Evolutionary conservation across 2,888 invertebrate species (phyloP), one percentile per base, ranked within the genome.

Genomic region (Drosophila stalkeri): DNA sequence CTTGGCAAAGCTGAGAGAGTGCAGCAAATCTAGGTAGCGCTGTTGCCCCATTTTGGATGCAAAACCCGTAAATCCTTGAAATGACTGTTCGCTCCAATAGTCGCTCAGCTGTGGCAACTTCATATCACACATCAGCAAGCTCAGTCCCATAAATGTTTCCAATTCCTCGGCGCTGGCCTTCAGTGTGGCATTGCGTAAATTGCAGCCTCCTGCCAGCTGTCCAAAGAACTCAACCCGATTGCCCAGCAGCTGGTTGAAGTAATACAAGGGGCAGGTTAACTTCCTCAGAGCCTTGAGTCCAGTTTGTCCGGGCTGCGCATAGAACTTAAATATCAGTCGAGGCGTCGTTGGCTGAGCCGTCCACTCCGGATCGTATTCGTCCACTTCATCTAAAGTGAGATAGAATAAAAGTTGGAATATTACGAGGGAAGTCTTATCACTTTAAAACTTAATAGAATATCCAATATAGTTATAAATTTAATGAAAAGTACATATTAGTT

Each of bases 321-420:
- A 52, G 35, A 86, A 89, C 47, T 75, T 71, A 5, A 87, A 89
- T n/a, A 87, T 66, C 14, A 78, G 57, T 3, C 89, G 68, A 1
- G 80, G 73, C 9, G 61, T 63, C 2, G 60, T 63, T 33, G 72
- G 76, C 12, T 75, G 68, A 14, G 66, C 59, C 3, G 70, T 80
- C 90, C 90, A 90, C 5, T 77, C 74, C 9, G 89, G 89, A 57
- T 87, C 90, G 55, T 79, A 90, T 23, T 70, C 65, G 60, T 90
- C 89, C 12, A 43, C 33, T 18, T 81, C 80, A 44, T 81, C 89
- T 75, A 44, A 33, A 47, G 16, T 7, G n/a, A 39, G 16, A 23
- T 3, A 2, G 12, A 16, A 16, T 2, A 16, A 4, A 37, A 52
- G 9, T 37, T 14, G 12, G 1, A 9, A n/a, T 11, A 33, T 6